These are phyloP conservation scores for Macrophya annulata DNA, from an alignment of 2,888 invertebrate genomes.

Conservation along the genomic window DNA sequence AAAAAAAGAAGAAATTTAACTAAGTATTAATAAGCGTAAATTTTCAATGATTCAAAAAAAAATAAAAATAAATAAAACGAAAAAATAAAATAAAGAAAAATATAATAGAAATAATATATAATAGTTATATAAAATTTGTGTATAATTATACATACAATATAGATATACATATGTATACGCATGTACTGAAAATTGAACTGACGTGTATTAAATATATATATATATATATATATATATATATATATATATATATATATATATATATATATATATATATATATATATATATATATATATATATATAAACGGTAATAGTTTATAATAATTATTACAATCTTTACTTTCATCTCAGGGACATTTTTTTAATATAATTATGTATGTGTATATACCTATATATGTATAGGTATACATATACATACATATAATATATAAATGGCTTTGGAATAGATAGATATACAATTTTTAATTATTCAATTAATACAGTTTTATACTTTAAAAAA, in stretches of 20 bases:
- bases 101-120: constrained; percentile 3
- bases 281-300: too few relatives aligned
- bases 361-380: neutral
- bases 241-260: too few relatives aligned
- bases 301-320: neutral
- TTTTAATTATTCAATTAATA: neutral
- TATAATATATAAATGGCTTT: neutral
- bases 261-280: too few relatives aligned
- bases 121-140: neutral
- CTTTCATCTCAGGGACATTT: neutral
- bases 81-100: neutral
- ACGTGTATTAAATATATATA: neutral
- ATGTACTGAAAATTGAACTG: neutral
- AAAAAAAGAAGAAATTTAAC: constrained; percentile 9
- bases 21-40: constrained; percentile 41
- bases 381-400: neutral
- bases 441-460: constrained; percentile 29
- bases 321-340: neutral
- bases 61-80: neutral
- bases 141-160: constrained; percentile 5
- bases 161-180: neutral
- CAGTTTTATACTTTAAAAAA: constrained; percentile 14
- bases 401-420: neutral
- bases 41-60: neutral
- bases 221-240: too few relatives aligned